A percentile compares a stretch with the other conserved stretches of the same genome.
These are phyloP conservation scores for Mimumesa dahlbomi DNA, from an alignment of 2,888 invertebrate species.

Conservation along the genomic window DNA sequence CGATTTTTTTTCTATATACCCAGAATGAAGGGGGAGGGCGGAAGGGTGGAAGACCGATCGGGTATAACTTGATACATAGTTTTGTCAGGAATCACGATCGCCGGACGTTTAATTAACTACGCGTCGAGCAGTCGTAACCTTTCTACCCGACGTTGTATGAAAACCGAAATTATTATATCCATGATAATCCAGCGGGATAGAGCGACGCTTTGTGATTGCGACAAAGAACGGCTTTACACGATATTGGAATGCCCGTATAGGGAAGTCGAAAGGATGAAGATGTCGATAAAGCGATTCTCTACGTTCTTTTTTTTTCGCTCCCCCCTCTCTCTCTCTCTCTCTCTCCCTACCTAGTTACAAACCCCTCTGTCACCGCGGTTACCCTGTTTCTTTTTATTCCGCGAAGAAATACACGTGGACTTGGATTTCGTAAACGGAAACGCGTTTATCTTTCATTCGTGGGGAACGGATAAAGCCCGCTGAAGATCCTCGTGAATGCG, in stretches of 20 bases:
- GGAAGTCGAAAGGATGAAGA: neutral
- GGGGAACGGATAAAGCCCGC: too few species aligned
- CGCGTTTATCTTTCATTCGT: too few species aligned
- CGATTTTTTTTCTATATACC: too few species aligned
- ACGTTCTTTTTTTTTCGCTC: neutral
- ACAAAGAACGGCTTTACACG: neutral
- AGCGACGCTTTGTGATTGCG: conserved; percentile 1
- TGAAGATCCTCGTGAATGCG: too few species aligned
- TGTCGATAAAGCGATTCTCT: conserved; percentile 5
- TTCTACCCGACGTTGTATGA: neutral
- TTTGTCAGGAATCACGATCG: neutral
- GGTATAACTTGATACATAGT: too few species aligned
- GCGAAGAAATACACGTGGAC: too few species aligned
- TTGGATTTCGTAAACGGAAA: too few species aligned
- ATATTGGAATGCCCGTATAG: conserved; percentile 11
- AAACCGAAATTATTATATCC: conserved; percentile 7
- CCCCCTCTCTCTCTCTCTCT: neutral
- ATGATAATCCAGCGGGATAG: neutral
- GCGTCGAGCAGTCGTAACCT: neutral
- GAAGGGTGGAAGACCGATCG: too few species aligned
- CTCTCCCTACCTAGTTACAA: neutral
- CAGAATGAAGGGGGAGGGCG: too few species aligned
- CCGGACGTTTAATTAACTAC: conserved; percentile 11
- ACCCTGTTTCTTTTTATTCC: too few species aligned
- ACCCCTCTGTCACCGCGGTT: too few species aligned